Conservation (phyloP, 2,888 invertebrate genomes). For the Folsomia candida region DNA sequence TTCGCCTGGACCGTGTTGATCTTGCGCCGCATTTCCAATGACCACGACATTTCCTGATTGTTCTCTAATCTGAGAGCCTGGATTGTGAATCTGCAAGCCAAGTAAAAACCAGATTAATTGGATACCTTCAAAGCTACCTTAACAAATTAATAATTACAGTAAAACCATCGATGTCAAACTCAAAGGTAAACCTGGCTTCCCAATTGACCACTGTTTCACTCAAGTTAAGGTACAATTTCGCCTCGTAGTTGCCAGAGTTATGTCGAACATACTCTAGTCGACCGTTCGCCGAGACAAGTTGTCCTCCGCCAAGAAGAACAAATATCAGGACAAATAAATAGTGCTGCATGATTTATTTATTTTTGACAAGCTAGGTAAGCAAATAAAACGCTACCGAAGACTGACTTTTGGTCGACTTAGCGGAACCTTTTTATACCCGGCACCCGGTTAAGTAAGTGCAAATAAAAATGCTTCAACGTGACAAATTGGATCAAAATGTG, state of each 20-base stretch:
- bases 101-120: not conserved
- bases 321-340: too few relatives aligned
- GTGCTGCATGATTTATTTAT: too few relatives aligned
- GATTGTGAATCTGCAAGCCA: slow-evolving; percentile 10
- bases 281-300: not conserved
- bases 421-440: too few relatives aligned
- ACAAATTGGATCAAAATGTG: too few relatives aligned
- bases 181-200: slow-evolving; percentile 17
- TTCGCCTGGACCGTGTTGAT: slow-evolving; percentile 8
- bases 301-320: too few relatives aligned
- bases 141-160: not conserved
- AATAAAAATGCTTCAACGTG: too few relatives aligned
- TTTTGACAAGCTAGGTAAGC: too few relatives aligned
- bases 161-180: slow-evolving; percentile 14
- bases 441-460: too few relatives aligned
- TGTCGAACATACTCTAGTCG: slow-evolving; percentile 18
- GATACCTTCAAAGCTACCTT: not conserved
- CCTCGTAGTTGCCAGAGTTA: slow-evolving; percentile 17
- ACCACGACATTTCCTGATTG: not conserved
- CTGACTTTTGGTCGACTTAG: too few relatives aligned
- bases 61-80: not conserved
- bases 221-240: slow-evolving; percentile 2
- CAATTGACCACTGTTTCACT: slow-evolving; percentile 10
- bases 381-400: too few relatives aligned
- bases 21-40: not conserved